Conservation (phyloP, 1,140 invertebrate genomes). For the Tetramorium parvispinum region DNA sequence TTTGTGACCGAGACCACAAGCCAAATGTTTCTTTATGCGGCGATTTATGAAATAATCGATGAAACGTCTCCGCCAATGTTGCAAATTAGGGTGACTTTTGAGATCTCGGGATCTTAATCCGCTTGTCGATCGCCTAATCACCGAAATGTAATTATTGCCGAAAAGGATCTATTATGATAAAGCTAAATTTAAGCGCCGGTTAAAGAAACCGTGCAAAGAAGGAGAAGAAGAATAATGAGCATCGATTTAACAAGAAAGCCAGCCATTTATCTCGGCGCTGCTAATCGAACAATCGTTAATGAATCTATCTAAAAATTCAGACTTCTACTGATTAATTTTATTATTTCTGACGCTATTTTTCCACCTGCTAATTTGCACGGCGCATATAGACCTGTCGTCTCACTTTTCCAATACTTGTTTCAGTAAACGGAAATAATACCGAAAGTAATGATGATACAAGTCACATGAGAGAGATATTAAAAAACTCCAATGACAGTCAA, state of each 20-base stretch:
- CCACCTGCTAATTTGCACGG: background rate
- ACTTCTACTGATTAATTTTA: conserved; percentile 20
- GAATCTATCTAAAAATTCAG: background rate
- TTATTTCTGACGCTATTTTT: conserved; percentile 11
- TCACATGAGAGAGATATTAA: background rate
- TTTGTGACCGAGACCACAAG: conserved; percentile 38
- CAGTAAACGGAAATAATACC: background rate
- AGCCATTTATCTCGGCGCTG: background rate
- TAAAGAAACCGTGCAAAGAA: background rate
- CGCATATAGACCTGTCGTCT: background rate
- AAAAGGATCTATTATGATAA: conserved; percentile 5
- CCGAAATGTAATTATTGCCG: conserved; percentile 8
- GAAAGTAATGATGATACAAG: background rate
- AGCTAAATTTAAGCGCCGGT: conserved; percentile 12
- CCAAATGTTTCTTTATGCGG: conserved; percentile 38
- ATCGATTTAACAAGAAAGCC: conserved; percentile 23
- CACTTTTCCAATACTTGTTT: background rate
- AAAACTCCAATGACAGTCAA: background rate
- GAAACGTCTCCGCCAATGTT: conserved; percentile 11
- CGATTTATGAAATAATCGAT: conserved; percentile 34
- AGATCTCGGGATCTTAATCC: background rate
- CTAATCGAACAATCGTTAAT: conserved; percentile 10
- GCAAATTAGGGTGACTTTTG: conserved; percentile 25
- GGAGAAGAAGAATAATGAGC: conserved; percentile 10
- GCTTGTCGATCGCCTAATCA: background rate